Conservation (phyloP, 92 coral and sea anemone genomes). For the Paramuricea clavata region DNA sequence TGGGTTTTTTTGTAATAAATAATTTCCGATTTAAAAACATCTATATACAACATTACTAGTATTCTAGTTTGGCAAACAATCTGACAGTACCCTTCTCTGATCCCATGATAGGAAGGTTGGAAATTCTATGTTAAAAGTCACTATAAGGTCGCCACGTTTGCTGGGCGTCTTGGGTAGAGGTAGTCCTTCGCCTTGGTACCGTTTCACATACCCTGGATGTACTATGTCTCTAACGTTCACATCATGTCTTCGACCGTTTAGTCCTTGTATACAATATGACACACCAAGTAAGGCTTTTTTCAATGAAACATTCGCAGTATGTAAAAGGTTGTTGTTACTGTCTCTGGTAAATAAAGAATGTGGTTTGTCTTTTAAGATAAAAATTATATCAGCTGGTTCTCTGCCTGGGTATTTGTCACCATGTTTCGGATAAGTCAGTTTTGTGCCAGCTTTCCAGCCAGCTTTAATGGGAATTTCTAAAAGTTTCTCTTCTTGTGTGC, state of each 20-base stretch:
- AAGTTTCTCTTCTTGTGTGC: constrained; percentile 75
- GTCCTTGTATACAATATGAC: constrained; percentile 82
- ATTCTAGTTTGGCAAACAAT: constrained; percentile 29
- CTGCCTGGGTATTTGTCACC: constrained; percentile 85
- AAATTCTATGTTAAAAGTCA: constrained; percentile 91
- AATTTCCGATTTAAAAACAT: neutral
- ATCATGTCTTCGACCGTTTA: constrained; percentile 80
- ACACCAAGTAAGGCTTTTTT: constrained; percentile 90
- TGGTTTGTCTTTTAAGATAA: constrained; percentile 86
- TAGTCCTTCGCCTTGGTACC: constrained; percentile 90
- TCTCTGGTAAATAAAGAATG: constrained; percentile 93
- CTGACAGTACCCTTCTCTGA: constrained; percentile 73
- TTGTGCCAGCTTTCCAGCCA: constrained; percentile 99
- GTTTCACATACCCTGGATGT: constrained; percentile 93
- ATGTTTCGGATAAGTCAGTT: constrained; percentile 76
- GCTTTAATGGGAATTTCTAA: constrained; percentile 85
- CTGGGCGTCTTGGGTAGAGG: constrained; percentile 85
- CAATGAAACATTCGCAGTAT: constrained; percentile 82
- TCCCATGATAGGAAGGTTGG: constrained; percentile 85
- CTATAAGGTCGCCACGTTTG: constrained; percentile 86
- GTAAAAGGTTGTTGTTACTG: constrained; percentile 85
- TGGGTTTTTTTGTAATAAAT: constrained; percentile 6
- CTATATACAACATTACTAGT: neutral
- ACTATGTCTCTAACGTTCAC: constrained; percentile 92
- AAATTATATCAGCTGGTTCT: constrained; percentile 87